Percentiles rank a stretch among this genome's conserved stretches.
phyloP scores from a whole-genome alignment of 2,888 invertebrate genomes.

The Nomada fucata region DNA sequence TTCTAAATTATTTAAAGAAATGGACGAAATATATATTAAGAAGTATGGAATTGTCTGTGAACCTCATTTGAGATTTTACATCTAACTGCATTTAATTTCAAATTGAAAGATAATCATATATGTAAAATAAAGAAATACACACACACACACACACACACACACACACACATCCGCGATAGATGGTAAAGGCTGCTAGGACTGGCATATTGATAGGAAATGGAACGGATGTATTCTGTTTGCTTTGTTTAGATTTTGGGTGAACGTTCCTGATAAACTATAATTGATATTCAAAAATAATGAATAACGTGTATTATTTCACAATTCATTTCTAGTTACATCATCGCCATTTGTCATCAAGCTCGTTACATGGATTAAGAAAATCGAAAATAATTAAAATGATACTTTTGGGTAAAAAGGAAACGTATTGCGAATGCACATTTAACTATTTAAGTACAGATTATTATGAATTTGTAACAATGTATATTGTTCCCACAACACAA shows the following conservation, averaged over 20 bases:
- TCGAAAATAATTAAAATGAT: constrained; percentile 28
- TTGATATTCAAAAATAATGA: constrained; percentile 48
- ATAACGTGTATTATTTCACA: constrained; percentile 51
- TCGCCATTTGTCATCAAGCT: constrained; percentile 56
- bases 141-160: not conserved
- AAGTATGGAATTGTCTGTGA: constrained; percentile 39
- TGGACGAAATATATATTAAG: not conserved
- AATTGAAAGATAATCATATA: constrained; percentile 44
- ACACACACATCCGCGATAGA: constrained; percentile 26
- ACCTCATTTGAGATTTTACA: constrained; percentile 43
- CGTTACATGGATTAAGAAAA: constrained; percentile 32
- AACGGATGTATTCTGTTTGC: constrained; percentile 42
- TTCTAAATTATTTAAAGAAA: constrained; percentile 16
- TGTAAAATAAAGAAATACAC: constrained; percentile 10
- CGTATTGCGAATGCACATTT: constrained; percentile 31
- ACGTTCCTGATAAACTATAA: constrained; percentile 62
- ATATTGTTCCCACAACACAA: constrained; percentile 44
- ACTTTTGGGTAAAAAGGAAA: constrained; percentile 22
- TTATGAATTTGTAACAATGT: constrained; percentile 34
- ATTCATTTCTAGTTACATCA: constrained; percentile 52
- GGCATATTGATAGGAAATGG: constrained; percentile 33
- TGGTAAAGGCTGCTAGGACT: constrained; percentile 37
- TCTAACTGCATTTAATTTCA: constrained; percentile 61
- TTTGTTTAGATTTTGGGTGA: constrained; percentile 57
- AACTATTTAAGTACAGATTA: constrained; percentile 40